These are phyloP conservation scores for Calonectris borealis DNA, from an alignment of 2,113 vertebrate genomes.

Conservation along the genomic window DNA sequence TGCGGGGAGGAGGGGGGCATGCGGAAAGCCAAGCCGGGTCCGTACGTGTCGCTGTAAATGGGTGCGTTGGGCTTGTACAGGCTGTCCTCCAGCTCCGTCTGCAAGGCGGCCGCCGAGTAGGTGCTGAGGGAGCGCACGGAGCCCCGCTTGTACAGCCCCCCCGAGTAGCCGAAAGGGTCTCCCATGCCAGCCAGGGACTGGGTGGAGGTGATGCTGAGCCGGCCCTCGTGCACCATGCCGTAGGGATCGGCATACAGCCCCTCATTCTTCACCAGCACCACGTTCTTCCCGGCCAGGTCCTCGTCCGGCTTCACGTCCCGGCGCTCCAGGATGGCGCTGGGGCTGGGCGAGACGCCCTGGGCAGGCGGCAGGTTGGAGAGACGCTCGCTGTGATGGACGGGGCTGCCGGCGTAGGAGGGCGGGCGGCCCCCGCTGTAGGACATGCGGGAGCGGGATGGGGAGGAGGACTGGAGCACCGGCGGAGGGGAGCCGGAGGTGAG, in stretches of 20 bases:
- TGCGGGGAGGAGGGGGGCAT: constrained; percentile 93
- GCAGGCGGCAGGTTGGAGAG: constrained; percentile 76
- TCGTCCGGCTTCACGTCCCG: constrained; percentile 97
- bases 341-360: constrained; percentile 87
- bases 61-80: constrained; percentile 89
- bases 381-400: constrained; percentile 81
- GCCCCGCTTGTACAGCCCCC: constrained; percentile 91
- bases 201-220: constrained; percentile 94
- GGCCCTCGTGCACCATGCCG: constrained; percentile 90
- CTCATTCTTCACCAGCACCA: constrained; percentile 94
- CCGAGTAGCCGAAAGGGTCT: constrained; percentile 91
- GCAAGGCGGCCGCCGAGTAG: constrained; percentile 91
- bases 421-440: constrained; percentile 91
- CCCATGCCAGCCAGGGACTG: constrained; percentile 87
- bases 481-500: constrained; percentile 73
- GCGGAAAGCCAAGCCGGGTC: constrained; percentile 86
- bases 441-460: constrained; percentile 92
- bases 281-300: constrained; percentile 89
- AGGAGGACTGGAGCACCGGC: constrained; percentile 79
- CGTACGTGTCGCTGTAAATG: constrained; percentile 86
- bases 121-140: constrained; percentile 95
- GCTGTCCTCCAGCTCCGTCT: constrained; percentile 90
- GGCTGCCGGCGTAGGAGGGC: constrained; percentile 88
- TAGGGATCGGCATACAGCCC: constrained; percentile 93
- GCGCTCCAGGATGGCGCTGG: constrained; percentile 96